Conservation (phyloP, 1,140 invertebrate genomes). For the Drosophila kohkoa region DNA sequence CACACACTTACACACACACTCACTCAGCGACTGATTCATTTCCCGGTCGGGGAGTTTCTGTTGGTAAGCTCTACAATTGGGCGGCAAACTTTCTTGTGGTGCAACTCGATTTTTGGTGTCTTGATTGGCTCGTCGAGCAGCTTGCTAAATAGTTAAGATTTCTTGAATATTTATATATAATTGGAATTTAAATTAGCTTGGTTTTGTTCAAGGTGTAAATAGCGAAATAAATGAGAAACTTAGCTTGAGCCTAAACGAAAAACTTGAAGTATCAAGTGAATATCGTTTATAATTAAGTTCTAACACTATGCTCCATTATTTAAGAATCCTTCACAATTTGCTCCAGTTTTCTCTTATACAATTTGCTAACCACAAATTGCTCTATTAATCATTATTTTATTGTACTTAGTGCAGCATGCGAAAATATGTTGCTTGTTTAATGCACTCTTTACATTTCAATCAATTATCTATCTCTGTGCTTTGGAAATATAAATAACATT, state of each 20-base stretch:
- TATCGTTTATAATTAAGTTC: not conserved
- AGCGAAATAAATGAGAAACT: not conserved
- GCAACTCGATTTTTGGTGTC: not conserved
- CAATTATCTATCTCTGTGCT: too few relatives aligned
- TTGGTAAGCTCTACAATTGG: slow-evolving; percentile 6
- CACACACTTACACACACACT: not conserved
- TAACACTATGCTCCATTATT: too few relatives aligned
- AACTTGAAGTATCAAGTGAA: too few relatives aligned
- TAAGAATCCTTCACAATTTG: too few relatives aligned
- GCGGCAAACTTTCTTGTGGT: slow-evolving; percentile 8
- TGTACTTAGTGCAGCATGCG: too few relatives aligned
- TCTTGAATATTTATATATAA: slow-evolving; percentile 11
- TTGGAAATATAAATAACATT: too few relatives aligned
- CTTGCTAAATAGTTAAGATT: slow-evolving; percentile 6
- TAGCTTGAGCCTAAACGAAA: too few relatives aligned
- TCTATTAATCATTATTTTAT: too few relatives aligned
- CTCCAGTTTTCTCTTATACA: too few relatives aligned
- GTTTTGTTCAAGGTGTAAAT: not conserved
- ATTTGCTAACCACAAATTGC: too few relatives aligned
- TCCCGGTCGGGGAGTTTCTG: slow-evolving; percentile 2
- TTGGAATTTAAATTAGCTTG: not conserved
- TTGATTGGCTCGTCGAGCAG: slow-evolving; percentile 6
- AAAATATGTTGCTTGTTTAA: too few relatives aligned
- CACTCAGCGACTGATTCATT: not conserved
- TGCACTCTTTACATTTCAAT: too few relatives aligned